phyloP scores from a whole-genome alignment of 2,888 invertebrate genomes.

The Himalopsyche kuldschensis region DNA sequence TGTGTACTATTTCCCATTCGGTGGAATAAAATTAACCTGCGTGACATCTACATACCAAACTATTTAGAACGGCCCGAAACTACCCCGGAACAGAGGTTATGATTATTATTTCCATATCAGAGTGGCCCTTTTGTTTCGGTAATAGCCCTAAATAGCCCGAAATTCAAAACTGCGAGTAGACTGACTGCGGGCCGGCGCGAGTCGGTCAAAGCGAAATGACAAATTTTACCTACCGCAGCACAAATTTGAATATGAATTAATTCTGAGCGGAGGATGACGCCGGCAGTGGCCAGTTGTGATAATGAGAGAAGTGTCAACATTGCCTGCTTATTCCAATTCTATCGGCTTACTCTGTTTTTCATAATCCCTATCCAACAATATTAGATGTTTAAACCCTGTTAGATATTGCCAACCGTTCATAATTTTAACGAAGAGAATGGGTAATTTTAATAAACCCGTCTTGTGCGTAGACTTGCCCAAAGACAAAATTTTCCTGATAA shows the following conservation, averaged over 20 bases:
- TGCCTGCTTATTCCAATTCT: neutral
- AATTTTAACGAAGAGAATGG: too few relatives aligned
- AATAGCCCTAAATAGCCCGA: neutral
- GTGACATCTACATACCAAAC: neutral
- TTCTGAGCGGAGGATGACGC: neutral
- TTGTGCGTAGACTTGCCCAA: too few relatives aligned
- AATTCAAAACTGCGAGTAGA: neutral
- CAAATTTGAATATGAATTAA: neutral
- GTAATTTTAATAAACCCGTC: too few relatives aligned
- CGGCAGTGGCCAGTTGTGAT: neutral
- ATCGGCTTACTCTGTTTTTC: neutral
- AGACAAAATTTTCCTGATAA: too few relatives aligned
- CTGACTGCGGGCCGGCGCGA: neutral
- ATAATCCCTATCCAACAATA: neutral
- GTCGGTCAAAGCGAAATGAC: neutral
- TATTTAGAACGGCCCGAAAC: neutral
- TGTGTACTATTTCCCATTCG: too few relatives aligned
- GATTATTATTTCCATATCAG: neutral
- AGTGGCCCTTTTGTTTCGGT: neutral
- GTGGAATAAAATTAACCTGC: neutral
- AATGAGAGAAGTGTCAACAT: neutral
- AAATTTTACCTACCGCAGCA: neutral
- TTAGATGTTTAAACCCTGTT: too few relatives aligned
- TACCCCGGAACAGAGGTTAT: neutral
- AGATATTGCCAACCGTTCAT: too few relatives aligned